Conservation (phyloP, 2,113 vertebrate genomes). For the Stictonetta naevosa region DNA sequence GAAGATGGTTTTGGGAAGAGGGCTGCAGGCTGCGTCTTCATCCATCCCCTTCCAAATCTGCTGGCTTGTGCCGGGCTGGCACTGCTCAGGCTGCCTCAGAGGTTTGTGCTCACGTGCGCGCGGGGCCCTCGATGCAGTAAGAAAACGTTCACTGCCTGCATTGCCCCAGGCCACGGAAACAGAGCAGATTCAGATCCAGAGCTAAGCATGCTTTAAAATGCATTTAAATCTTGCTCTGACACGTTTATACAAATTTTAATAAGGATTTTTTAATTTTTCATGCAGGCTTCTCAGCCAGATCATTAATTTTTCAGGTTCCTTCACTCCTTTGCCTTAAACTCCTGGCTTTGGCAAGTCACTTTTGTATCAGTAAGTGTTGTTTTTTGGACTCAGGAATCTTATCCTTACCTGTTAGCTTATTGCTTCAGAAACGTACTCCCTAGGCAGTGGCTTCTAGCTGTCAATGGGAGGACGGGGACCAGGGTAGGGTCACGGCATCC, state of each 20-base stretch:
- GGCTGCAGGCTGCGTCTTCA: neutral
- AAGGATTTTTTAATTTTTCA: conserved; percentile 62
- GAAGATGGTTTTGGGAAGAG: neutral
- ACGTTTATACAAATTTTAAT: conserved; percentile 36
- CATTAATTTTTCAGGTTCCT: conserved; percentile 48
- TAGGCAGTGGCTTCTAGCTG: neutral
- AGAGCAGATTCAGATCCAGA: neutral
- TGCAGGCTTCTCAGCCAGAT: conserved; percentile 8
- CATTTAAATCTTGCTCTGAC: conserved; percentile 29
- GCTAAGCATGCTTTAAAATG: conserved; percentile 4
- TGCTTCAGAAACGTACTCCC: neutral
- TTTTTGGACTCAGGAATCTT: neutral
- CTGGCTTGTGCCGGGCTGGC: neutral
- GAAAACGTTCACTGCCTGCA: fast-evolving
- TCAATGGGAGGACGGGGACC: fast-evolving
- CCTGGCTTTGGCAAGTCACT: neutral
- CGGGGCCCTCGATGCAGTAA: fast-evolving
- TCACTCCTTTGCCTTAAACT: neutral
- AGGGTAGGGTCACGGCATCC: neutral
- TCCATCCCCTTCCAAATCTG: neutral
- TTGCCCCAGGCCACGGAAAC: fast-evolving
- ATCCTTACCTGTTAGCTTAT: neutral
- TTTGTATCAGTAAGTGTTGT: neutral
- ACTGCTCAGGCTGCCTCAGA: fast-evolving
- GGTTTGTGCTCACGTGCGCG: fast-evolving